These are phyloP conservation scores for Hemaris fuciformis DNA, from an alignment of 2,888 invertebrate genomes.

Conservation along the genomic window DNA sequence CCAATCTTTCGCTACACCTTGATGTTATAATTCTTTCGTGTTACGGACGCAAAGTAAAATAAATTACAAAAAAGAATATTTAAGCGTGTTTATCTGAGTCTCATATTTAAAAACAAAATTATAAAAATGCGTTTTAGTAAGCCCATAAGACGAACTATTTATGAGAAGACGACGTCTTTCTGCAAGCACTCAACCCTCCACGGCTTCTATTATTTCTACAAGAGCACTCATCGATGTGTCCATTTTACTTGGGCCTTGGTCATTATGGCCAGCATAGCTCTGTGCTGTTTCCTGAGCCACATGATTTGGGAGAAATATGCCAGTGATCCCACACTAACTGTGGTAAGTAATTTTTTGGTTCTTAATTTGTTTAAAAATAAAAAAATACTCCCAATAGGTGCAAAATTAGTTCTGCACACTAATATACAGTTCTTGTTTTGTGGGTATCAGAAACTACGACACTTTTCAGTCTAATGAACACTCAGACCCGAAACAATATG, in stretches of 20 bases:
- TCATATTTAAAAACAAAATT: neutral
- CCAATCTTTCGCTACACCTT: neutral
- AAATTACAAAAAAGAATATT: neutral
- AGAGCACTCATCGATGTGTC: slow-evolving; percentile 32
- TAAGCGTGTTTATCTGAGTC: neutral
- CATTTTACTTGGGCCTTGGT: slow-evolving; percentile 47
- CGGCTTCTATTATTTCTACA: slow-evolving; percentile 57
- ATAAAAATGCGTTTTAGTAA: slow-evolving; percentile 1
- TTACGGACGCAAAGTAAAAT: too few species aligned
- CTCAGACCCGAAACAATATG: too few species aligned
- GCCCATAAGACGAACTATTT: slow-evolving; percentile 16
- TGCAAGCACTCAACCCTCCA: slow-evolving; percentile 59
- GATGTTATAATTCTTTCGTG: neutral
- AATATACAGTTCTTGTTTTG: too few species aligned
- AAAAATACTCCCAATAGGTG: too few species aligned
- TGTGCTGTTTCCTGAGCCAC: slow-evolving; percentile 58
- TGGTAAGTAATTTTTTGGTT: slow-evolving; percentile 49
- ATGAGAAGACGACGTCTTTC: slow-evolving; percentile 40
- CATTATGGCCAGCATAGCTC: slow-evolving; percentile 39
- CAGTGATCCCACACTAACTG: slow-evolving; percentile 64
- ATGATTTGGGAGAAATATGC: slow-evolving; percentile 68
- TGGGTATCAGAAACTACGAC: too few species aligned
- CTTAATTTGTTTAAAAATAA: neutral
- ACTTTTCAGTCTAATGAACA: too few species aligned
- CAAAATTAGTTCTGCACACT: too few species aligned